A percentile compares a stretch with the other conserved stretches of the same genome.
These are phyloP conservation scores for Apeltes quadracus DNA, from an alignment of 2,113 vertebrate genomes.

Conservation along the genomic window DNA sequence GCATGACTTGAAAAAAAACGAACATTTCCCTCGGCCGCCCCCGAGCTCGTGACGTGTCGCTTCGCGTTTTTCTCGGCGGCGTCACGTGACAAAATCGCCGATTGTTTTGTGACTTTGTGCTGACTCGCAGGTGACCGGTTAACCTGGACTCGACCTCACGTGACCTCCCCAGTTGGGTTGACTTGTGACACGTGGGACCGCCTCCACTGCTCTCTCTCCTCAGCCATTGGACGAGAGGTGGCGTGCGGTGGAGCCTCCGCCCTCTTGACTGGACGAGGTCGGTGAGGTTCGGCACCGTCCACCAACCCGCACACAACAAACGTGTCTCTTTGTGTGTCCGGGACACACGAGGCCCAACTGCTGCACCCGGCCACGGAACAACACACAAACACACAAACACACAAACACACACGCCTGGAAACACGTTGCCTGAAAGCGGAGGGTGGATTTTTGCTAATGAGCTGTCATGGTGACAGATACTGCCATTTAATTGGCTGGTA, in stretches of 20 bases:
- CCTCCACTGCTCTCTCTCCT: not conserved
- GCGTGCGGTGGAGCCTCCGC: too few species aligned
- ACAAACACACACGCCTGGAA: conserved; percentile 6
- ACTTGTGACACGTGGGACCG: not conserved
- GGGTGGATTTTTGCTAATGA: conserved; percentile 66
- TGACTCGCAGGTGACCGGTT: not conserved
- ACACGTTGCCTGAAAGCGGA: conserved; percentile 41
- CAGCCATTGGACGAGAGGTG: too few species aligned
- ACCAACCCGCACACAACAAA: too few species aligned
- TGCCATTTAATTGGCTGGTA: conserved; percentile 69
- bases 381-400: conserved; percentile 36
- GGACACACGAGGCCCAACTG: not conserved
- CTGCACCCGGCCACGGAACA: conserved; percentile 12
- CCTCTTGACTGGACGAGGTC: too few species aligned
- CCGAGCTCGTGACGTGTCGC: not conserved
- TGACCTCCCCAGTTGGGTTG: not conserved
- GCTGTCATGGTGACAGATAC: conserved; percentile 70
- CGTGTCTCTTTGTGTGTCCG: too few species aligned
- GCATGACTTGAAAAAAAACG: not conserved
- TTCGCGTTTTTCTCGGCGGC: not conserved
- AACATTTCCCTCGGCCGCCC: not conserved
- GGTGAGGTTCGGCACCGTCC: too few species aligned
- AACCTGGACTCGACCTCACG: not conserved
- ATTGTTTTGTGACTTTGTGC: not conserved
- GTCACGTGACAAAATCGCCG: too few species aligned